Evolutionary conservation across 23 tunicate species (phyloP).

Genomic region (Trididemnum miniatum): DNA sequence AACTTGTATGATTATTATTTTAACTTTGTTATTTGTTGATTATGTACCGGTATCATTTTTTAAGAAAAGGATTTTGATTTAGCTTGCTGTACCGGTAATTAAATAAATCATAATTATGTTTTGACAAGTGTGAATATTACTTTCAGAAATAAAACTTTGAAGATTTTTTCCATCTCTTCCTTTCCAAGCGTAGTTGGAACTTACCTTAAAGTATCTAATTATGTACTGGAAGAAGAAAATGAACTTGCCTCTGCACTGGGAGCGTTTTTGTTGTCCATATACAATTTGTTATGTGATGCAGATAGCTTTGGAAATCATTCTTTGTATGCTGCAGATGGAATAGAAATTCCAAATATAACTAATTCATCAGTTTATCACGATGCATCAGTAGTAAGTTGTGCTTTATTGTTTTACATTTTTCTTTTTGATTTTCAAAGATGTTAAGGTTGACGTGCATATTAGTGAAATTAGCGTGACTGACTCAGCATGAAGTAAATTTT

Average conservation of each 20-base stretch:
- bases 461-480: no score
- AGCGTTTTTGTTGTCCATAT: slow-evolving; percentile 66
- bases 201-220: slow-evolving; percentile 31
- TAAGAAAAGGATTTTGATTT: no score
- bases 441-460: no score
- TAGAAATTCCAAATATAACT: slow-evolving; percentile 61
- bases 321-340: slow-evolving; percentile 11
- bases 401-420: no score
- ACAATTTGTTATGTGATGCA: slow-evolving; percentile 49
- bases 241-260: slow-evolving; percentile 19
- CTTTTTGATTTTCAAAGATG: no score
- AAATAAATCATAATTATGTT: no score
- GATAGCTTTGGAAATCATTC: background rate
- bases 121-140: no score
- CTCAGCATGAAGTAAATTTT: no score
- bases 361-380: slow-evolving; percentile 70
- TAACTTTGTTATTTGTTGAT: no score
- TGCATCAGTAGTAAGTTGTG: slow-evolving; percentile 68
- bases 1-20: no score
- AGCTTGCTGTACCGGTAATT: no score
- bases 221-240: slow-evolving; percentile 1
- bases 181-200: slow-evolving; percentile 56
- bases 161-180: slow-evolving; percentile 40
- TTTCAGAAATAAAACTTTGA: slow-evolving; percentile 40
- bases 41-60: no score